phyloP scores from a whole-genome alignment of 2,888 invertebrate genomes.

The Reticulitermes lucifugus region DNA sequence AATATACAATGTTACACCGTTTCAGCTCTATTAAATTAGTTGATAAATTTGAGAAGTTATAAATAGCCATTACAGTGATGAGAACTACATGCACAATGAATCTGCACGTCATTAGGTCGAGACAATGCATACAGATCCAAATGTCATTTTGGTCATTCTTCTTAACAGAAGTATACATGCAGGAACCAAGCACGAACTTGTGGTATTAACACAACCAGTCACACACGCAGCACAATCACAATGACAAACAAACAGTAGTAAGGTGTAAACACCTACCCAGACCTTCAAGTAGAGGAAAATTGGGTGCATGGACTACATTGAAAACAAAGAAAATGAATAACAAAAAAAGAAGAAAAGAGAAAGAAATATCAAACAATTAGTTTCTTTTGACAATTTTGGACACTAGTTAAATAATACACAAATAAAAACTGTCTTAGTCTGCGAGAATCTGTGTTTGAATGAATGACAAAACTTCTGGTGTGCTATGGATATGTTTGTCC shows the following conservation, averaged over 20 bases:
- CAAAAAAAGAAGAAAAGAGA: slow-evolving; percentile 38
- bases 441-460: background rate
- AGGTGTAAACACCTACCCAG: slow-evolving; percentile 67
- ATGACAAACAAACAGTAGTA: slow-evolving; percentile 41
- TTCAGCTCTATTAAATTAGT: no score
- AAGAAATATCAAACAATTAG: slow-evolving; percentile 35
- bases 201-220: slow-evolving; percentile 28
- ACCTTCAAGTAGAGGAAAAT: slow-evolving; percentile 72
- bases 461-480: background rate
- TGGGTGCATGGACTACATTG: slow-evolving; percentile 70
- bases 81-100: no score
- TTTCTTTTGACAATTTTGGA: slow-evolving; percentile 35
- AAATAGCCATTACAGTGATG: no score
- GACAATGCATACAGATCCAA: slow-evolving; percentile 2
- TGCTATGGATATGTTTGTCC: background rate
- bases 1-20: no score
- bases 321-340: slow-evolving; percentile 53
- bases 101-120: background rate
- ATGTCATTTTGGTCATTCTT: background rate
- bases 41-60: no score
- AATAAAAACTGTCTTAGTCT: background rate
- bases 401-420: slow-evolving; percentile 25
- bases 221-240: slow-evolving; percentile 44
- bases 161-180: background rate
- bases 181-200: slow-evolving; percentile 20